Conservation (phyloP, 1,140 invertebrate species). For the Drosophila micromelanica region DNA sequence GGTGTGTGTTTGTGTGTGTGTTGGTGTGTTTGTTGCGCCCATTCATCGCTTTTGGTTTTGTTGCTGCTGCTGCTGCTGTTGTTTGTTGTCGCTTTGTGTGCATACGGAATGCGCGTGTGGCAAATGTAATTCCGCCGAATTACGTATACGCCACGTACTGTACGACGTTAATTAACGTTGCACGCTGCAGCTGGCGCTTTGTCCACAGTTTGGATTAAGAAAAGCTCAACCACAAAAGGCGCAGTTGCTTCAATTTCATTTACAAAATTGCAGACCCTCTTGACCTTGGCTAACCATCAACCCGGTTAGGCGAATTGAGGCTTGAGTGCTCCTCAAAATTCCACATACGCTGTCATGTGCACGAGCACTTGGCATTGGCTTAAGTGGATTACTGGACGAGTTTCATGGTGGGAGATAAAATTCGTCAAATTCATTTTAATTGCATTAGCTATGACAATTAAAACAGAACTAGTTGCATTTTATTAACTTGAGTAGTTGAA, state of each 20-base stretch:
- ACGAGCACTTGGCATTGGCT: slow-evolving; percentile 24
- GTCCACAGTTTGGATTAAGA: slow-evolving; percentile 53
- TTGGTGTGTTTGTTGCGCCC: slow-evolving; percentile 14
- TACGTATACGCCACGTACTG: slow-evolving; percentile 72
- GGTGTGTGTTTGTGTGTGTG: slow-evolving; percentile 7
- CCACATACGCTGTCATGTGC: slow-evolving; percentile 23
- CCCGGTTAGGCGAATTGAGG: neutral
- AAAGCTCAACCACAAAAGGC: slow-evolving; percentile 49
- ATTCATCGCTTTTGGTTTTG: slow-evolving; percentile 48
- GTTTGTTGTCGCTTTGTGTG: slow-evolving; percentile 37
- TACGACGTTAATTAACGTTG: slow-evolving; percentile 69
- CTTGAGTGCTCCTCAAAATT: slow-evolving; percentile 25
- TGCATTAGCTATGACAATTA: slow-evolving; percentile 5
- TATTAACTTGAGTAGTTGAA: neutral
- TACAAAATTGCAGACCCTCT: slow-evolving; percentile 56
- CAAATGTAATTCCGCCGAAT: slow-evolving; percentile 67
- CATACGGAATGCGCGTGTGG: slow-evolving; percentile 70
- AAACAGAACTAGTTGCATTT: neutral
- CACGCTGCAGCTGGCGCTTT: slow-evolving; percentile 30
- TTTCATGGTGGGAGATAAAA: slow-evolving; percentile 1
- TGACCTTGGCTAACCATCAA: slow-evolving; percentile 70
- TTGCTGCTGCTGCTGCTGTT: slow-evolving; percentile 29
- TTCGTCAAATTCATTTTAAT: slow-evolving; percentile 1
- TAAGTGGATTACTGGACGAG: slow-evolving; percentile 30
- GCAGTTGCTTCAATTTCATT: slow-evolving; percentile 68